These are phyloP conservation scores for Magallana angulata DNA, from an alignment of 1,140 invertebrate species.

Conservation along the genomic window DNA sequence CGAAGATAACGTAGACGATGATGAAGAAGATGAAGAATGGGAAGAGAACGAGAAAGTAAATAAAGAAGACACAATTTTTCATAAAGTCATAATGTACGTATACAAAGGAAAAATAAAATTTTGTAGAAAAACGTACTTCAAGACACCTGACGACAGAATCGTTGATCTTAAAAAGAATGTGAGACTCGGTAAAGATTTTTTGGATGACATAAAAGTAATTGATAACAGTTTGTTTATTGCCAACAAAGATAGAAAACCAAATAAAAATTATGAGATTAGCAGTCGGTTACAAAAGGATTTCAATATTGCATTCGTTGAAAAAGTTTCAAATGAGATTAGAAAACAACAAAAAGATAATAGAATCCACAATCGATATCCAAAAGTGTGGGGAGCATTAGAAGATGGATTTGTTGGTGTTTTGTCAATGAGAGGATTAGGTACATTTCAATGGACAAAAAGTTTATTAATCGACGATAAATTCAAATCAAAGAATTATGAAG, in stretches of 20 bases:
- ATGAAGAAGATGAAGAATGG: background rate
- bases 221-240: background rate
- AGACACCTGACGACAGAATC: background rate
- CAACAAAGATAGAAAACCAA: too few species aligned
- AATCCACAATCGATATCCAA: background rate
- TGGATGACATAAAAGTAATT: background rate
- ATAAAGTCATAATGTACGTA: too few species aligned
- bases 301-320: background rate
- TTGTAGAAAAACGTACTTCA: background rate
- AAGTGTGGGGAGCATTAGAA: background rate
- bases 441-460: conserved; percentile 9
- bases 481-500: background rate
- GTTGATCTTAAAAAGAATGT: background rate
- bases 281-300: too few species aligned
- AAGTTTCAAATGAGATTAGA: background rate
- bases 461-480: background rate
- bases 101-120: background rate
- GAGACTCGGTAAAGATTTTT: background rate
- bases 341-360: background rate
- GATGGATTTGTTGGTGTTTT: background rate
- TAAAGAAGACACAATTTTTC: background rate
- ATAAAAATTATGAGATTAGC: too few species aligned
- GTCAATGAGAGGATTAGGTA: background rate
- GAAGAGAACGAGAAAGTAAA: background rate
- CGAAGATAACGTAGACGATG: background rate